phyloP scores from a whole-genome alignment of 2,888 invertebrate genomes.

The Bruchidius siliquastri region DNA sequence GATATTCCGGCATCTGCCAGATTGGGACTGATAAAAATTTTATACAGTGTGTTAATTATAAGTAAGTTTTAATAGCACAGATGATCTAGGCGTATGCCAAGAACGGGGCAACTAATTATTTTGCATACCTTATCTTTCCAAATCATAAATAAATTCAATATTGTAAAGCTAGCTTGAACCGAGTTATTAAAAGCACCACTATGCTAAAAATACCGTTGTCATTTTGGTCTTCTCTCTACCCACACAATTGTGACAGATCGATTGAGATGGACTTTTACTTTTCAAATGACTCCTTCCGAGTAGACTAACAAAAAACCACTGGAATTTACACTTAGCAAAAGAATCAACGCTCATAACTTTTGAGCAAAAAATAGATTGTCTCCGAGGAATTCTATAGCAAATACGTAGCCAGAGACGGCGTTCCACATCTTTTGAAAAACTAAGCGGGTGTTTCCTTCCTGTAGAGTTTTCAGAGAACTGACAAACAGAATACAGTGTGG shows the following conservation, averaged over 20 bases:
- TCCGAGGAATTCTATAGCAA: no score
- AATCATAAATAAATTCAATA: conserved; percentile 5
- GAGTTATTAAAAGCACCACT: not conserved
- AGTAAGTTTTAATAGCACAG: conserved; percentile 15
- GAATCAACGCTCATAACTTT: no score
- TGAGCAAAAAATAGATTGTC: no score
- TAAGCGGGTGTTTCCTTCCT: no score
- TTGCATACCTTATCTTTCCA: conserved; percentile 13
- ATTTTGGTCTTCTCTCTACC: conserved; percentile 48
- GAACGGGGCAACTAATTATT: conserved; percentile 20
- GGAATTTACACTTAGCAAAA: no score
- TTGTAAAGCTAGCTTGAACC: conserved; percentile 4
- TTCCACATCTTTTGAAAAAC: no score
- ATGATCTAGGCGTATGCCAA: conserved; percentile 26
- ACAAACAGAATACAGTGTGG: no score
- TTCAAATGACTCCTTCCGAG: not conserved
- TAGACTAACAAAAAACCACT: no score
- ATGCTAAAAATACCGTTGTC: conserved; percentile 36
- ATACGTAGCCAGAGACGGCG: no score
- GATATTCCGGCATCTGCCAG: conserved; percentile 14
- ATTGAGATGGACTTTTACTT: not conserved
- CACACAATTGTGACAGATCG: conserved; percentile 44
- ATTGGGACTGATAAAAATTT: conserved; percentile 22
- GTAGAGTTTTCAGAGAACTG: no score
- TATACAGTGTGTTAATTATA: conserved; percentile 19